Evolutionary conservation across 2,113 vertebrate species (phyloP).

Genomic region (Apus apus): DNA sequence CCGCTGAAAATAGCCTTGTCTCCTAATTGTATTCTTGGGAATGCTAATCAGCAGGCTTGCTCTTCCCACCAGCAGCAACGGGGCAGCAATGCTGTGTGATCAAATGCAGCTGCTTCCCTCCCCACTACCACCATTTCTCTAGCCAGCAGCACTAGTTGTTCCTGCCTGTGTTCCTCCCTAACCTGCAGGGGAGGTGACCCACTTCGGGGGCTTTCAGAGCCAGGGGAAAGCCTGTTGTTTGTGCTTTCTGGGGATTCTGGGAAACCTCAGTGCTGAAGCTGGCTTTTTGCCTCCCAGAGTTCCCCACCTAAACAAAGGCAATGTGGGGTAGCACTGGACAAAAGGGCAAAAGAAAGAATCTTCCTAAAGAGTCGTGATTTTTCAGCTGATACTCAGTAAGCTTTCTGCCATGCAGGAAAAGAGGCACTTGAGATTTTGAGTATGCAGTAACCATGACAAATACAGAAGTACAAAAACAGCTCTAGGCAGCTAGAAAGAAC

Average conservation of each 20-base stretch:
- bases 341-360: not conserved
- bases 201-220: not conserved
- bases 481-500: slow-evolving; percentile 63
- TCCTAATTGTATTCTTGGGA: slow-evolving; percentile 52
- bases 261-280: not conserved
- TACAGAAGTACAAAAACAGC: slow-evolving; percentile 61
- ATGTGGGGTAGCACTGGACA: not conserved
- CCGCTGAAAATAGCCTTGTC: slow-evolving; percentile 41
- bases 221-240: not conserved
- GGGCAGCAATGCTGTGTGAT: not conserved
- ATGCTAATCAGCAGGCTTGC: slow-evolving; percentile 15
- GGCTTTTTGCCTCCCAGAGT: not conserved
- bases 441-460: slow-evolving; percentile 66
- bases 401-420: slow-evolving; percentile 30
- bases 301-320: slow-evolving; percentile 3
- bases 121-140: not conserved
- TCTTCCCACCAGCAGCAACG: slow-evolving; percentile 33
- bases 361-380: not conserved
- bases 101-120: not conserved
- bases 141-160: not conserved
- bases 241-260: not conserved
- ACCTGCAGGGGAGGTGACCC: not conserved
- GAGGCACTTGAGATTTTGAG: slow-evolving; percentile 61
- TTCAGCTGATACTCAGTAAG: slow-evolving; percentile 2
- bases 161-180: not conserved